A percentile compares a stretch with the other conserved stretches of the same genome.
Evolutionary conservation across 2,888 invertebrate species (phyloP).

Genomic region (Eurytoma californica): DNA sequence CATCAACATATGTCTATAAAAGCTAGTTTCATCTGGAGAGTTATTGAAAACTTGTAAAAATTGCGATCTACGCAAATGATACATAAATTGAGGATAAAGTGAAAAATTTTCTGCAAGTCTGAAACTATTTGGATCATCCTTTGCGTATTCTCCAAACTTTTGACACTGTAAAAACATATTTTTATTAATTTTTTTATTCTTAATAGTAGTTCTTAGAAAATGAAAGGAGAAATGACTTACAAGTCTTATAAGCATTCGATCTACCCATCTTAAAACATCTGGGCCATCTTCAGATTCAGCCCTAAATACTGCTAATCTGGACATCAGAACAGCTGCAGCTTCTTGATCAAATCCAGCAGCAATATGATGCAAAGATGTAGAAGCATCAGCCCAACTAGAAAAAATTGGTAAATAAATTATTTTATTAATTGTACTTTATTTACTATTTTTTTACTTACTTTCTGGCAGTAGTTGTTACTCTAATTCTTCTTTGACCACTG

Average conservation of each 20-base stretch:
- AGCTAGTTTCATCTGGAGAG: constrained; percentile 99
- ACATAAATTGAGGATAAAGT: constrained; percentile 99
- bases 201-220: neutral
- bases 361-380: constrained; percentile 91
- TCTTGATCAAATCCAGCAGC: constrained; percentile 98
- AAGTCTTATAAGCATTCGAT: constrained; percentile 96
- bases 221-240: constrained; percentile 76
- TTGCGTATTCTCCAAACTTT: constrained; percentile 98
- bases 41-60: constrained; percentile 99
- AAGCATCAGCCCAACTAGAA: constrained; percentile 95
- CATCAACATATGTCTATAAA: constrained; percentile 98
- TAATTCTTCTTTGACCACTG: constrained; percentile 93
- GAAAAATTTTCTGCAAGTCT: constrained; percentile 97
- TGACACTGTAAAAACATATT: constrained; percentile 86
- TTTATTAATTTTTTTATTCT: constrained; percentile 15
- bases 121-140: constrained; percentile 98
- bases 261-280: constrained; percentile 98
- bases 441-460: constrained; percentile 79
- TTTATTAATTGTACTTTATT: neutral
- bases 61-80: constrained; percentile 97
- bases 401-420: constrained; percentile 25
- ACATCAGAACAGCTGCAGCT: constrained; percentile 97
- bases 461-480: constrained; percentile 98
- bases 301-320: constrained; percentile 95
- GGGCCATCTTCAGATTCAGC: constrained; percentile 97